These are phyloP conservation scores for Podabrus alpinus DNA, from an alignment of 2,888 invertebrate species.

Conservation along the genomic window DNA sequence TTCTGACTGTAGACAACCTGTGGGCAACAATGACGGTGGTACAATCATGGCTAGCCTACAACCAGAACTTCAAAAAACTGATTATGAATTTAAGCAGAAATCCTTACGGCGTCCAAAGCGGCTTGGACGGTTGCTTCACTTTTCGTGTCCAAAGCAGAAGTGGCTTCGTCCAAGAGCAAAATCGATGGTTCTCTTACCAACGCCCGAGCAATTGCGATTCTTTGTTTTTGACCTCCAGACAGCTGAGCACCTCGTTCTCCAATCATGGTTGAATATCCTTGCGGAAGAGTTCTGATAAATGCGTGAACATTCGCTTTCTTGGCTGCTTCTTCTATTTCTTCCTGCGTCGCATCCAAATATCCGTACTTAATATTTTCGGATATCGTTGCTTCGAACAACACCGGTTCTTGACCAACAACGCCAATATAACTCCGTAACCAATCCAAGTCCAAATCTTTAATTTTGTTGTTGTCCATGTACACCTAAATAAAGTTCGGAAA, in stretches of 20 bases:
- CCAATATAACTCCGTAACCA: constrained; percentile 85
- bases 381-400: constrained; percentile 83
- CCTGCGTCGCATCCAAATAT: constrained; percentile 65
- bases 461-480: constrained; percentile 67
- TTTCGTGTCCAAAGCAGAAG: constrained; percentile 84
- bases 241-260: constrained; percentile 83
- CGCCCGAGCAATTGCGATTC: constrained; percentile 89
- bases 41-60: constrained; percentile 56
- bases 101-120: constrained; percentile 74
- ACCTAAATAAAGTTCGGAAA: too few relatives aligned
- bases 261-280: constrained; percentile 81
- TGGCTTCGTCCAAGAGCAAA: constrained; percentile 83
- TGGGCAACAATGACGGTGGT: constrained; percentile 64
- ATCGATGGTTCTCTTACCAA: constrained; percentile 80
- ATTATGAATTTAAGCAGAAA: too few relatives aligned
- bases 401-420: constrained; percentile 89
- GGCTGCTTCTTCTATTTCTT: constrained; percentile 71
- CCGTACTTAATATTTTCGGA: constrained; percentile 84
- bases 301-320: constrained; percentile 77
- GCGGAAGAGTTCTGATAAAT: constrained; percentile 74
- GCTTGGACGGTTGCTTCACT: constrained; percentile 87
- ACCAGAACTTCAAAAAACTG: too few relatives aligned
- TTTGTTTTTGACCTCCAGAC: constrained; percentile 87
- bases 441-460: constrained; percentile 73
- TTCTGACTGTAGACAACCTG: constrained; percentile 72